Conservation (phyloP, 2,888 invertebrate genomes). For the Cistogaster globosa region DNA sequence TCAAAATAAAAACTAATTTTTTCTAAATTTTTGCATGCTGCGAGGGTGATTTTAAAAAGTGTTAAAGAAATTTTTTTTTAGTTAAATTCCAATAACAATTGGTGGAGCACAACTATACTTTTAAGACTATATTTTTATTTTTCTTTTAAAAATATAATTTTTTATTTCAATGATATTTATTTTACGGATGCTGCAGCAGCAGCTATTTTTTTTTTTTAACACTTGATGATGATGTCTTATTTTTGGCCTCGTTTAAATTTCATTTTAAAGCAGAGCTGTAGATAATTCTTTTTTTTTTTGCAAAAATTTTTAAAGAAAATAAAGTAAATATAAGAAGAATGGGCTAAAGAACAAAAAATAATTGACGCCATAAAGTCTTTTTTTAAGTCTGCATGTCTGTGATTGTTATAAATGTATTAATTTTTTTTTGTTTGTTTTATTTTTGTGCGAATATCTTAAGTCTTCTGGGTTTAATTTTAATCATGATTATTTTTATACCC, state of each 20-base stretch:
- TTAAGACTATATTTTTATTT: too few species aligned
- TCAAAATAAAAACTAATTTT: conserved; percentile 1
- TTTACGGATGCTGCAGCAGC: conserved; percentile 12
- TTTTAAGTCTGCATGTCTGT: conserved; percentile 59
- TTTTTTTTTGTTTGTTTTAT: conserved; percentile 21
- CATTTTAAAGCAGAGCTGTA: conserved; percentile 18
- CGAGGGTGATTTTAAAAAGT: too few species aligned
- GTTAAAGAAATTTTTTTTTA: too few species aligned
- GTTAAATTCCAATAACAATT: too few species aligned
- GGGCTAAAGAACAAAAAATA: conserved; percentile 64
- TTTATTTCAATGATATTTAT: conserved; percentile 19
- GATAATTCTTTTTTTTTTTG: conserved; percentile 17
- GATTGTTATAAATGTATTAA: conserved; percentile 56
- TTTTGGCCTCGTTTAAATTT: conserved; percentile 61
- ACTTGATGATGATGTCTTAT: conserved; percentile 62
- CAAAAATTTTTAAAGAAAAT: conserved; percentile 35
- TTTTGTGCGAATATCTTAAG: conserved; percentile 2
- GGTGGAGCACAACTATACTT: too few species aligned
- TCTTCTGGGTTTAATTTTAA: conserved; percentile 46
- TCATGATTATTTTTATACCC: conserved; percentile 30
- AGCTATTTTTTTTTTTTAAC: conserved; percentile 34
- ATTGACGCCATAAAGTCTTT: conserved; percentile 78
- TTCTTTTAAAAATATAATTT: background rate
- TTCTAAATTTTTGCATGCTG: conserved; percentile 8
- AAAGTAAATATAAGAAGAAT: conserved; percentile 27